Conservation (phyloP, 2,113 vertebrate species). For the Coturnix japonica region DNA sequence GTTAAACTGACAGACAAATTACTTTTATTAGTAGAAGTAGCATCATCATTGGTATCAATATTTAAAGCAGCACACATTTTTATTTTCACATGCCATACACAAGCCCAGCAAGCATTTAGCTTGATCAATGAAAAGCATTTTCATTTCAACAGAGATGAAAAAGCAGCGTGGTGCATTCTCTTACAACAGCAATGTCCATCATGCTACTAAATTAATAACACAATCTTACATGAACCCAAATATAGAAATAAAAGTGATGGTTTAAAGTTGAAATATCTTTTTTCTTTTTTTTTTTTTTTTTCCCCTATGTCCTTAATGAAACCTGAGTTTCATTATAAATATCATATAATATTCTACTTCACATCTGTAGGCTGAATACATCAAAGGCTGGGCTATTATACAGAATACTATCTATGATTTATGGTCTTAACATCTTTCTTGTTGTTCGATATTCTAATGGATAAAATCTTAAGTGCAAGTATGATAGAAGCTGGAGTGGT, state of each 20-base stretch:
- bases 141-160: conserved; percentile 21
- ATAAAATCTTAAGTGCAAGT: conserved; percentile 3
- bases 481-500: neutral
- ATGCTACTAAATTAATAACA: conserved; percentile 48
- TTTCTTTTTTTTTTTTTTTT: neutral
- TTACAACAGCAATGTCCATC: conserved; percentile 7
- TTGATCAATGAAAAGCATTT: conserved; percentile 22
- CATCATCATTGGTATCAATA: neutral
- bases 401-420: neutral
- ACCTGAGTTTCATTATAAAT: conserved; percentile 17
- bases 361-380: neutral
- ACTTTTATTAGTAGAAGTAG: conserved; percentile 14
- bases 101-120: neutral
- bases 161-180: neutral
- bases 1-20: conserved; percentile 30
- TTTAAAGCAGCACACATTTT: neutral
- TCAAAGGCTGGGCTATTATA: conserved; percentile 1
- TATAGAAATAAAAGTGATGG: conserved; percentile 10
- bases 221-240: neutral
- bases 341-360: conserved; percentile 1
- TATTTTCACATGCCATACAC: neutral
- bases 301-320: conserved; percentile 13
- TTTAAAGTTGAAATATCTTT: neutral
- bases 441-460: conserved; percentile 8
- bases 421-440: neutral